Evolutionary conservation across 1,140 invertebrate genomes (phyloP), one percentile per base, ranked within the genome.

Genomic region (Monochamus saltuarius): DNA sequence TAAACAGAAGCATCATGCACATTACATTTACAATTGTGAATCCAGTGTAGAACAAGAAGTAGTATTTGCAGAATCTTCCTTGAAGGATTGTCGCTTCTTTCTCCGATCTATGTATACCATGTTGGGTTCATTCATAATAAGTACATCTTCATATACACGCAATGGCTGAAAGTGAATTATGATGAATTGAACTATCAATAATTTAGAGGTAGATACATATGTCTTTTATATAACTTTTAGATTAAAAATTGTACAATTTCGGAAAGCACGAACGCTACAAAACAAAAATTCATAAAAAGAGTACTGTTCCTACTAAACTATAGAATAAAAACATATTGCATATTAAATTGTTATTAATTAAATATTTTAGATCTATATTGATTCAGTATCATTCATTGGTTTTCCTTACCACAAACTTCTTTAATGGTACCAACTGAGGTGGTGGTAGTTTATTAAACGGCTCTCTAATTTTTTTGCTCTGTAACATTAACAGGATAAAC

Each of bases 401-500:
- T 9, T 52, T 22, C 56, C 56, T 67, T 68, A 77, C 77, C 59
- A 78, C 62, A 17, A 75, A 67, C 49, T 78, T 68, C 11, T 68
- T 69, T 2, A 79, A 56, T 6, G 74, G 73, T 51, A 55, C 50
- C 13, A 78, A 52, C 43, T 71, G 63, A 7, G 47, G 53, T 7
- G 73, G 73, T 29, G 78, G 78, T 7, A 67, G 29, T 61, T 64
- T 61, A 38, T 68, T 70, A 43, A 79, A 79, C 7, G 76, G 77
- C 7, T 71, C 67, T 3, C 65, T 69, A n/a, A 78, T 59, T 43
- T 60, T 64, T 52, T 73, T 73, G 40, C 61, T 73, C 61, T 77
- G 74, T 47, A 79, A 58, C 61, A 78, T 75, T 6, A 78, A 52
- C 0, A 78, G 61, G 11, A 79, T 61, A 50, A 77, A 75, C 75